These are phyloP conservation scores for Drosophila monieri DNA, from an alignment of 2,888 invertebrate genomes.

Conservation along the genomic window DNA sequence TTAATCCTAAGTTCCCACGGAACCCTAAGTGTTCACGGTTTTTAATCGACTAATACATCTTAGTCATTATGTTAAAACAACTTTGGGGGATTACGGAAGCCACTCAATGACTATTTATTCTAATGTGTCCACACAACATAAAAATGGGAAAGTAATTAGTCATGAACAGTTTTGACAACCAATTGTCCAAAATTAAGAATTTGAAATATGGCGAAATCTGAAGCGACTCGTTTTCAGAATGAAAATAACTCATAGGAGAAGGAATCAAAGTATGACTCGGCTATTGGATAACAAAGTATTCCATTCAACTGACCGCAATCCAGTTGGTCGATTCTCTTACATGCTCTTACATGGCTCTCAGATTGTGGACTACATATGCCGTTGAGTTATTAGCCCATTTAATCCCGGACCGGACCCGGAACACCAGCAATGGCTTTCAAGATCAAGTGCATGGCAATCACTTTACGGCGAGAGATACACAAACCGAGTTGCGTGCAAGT, in stretches of 20 bases:
- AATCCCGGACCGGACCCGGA: constrained; percentile 28
- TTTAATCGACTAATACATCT: neutral
- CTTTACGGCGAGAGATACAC: constrained; percentile 19
- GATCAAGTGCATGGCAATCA: constrained; percentile 69
- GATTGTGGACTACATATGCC: constrained; percentile 26
- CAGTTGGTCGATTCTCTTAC: constrained; percentile 15
- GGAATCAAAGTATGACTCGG: neutral
- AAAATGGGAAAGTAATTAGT: neutral
- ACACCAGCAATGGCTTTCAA: constrained; percentile 61
- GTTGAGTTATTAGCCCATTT: constrained; percentile 30
- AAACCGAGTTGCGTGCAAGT: neutral
- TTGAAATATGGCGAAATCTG: neutral
- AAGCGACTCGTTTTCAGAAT: neutral
- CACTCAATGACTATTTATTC: neutral
- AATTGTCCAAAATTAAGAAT: neutral
- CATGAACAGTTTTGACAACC: neutral
- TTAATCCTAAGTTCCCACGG: neutral
- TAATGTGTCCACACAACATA: neutral
- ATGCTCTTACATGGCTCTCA: neutral
- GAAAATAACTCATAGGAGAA: neutral
- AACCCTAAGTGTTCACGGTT: neutral
- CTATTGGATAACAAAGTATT: neutral
- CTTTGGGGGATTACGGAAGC: neutral
- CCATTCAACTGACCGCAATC: constrained; percentile 19
- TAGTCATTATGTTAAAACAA: neutral